Evolutionary conservation across 2,888 invertebrate species (phyloP), one percentile per base, ranked within the genome.

Genomic region (Geotrupes spiniger): DNA sequence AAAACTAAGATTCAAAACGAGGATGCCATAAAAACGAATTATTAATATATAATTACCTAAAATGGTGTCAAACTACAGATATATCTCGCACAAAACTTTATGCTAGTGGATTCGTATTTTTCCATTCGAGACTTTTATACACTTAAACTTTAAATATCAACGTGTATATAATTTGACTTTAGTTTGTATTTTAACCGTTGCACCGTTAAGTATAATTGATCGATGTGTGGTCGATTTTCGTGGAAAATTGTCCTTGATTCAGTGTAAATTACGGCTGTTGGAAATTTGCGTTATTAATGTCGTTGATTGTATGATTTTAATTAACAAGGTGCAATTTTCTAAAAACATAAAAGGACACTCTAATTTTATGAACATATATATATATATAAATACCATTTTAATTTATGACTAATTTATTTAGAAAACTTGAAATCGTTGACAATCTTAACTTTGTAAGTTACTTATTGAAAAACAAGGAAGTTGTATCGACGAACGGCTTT

Each of bases 391-490:
- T 33, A 15, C 33, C 11, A 33, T 36, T 12, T 16, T 16, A 36
- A 36, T 5, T n/a, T n/a, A 36, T n/a, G 15, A 36, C 33, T 11
- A 36, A 12, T 17, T 9, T 36, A 16, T 36, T 36, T 36, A 36
- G 36, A 36, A 12, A 15, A 36, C 15, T 26, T 40, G 33, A 31
- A 46, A 39, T 29, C 15, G 36, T 31, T 31, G 48, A 48, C 49
- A 45, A 49, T 49, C 45, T 6, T 21, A 21, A 21, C 21, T 16
- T 28, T 48, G 42, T 38, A 42, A 48, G 44, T 49, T 49, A 49
- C 49, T 49, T 49, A 49, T 49, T 49, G 49, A 49, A 44, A 40
- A 33, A 15, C 21, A 33, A 15, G 37, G 36, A 26, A 27, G 28
- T 36, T 25, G 8, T 38, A 17, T 36, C 21, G 16, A 36, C 36